Percentiles rank a stretch among this genome's conserved stretches.
These are phyloP conservation scores for Tillus elongatus DNA, from an alignment of 2,888 invertebrate species.

Conservation along the genomic window DNA sequence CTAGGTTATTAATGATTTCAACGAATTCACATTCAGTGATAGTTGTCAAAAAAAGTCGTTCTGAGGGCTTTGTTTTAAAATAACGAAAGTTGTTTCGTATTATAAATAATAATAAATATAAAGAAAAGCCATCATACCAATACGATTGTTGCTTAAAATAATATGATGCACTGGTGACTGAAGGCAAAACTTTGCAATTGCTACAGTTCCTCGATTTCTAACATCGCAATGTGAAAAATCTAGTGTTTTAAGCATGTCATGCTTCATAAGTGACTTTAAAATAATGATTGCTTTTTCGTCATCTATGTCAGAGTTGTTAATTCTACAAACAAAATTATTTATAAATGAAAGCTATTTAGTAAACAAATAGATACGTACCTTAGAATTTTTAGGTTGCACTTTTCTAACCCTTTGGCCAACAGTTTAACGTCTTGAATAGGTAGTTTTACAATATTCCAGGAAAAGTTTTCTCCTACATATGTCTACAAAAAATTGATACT, in stretches of 20 bases:
- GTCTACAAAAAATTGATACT: conserved; percentile 21
- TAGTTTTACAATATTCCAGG: conserved; percentile 30
- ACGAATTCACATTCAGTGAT: no score
- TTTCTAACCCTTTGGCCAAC: conserved; percentile 32
- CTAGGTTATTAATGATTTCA: no score
- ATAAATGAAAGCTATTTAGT: no score
- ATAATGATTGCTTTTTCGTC: conserved; percentile 30
- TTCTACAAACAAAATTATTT: conserved; percentile 23
- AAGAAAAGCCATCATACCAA: no score
- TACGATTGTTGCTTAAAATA: conserved; percentile 31
- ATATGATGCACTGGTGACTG: conserved; percentile 26
- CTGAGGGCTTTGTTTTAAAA: no score
- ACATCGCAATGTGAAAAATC: conserved; percentile 38
- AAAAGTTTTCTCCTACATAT: conserved; percentile 33
- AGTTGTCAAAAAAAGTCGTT: no score
- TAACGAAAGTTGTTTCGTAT: no score
- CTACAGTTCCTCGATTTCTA: conserved; percentile 29
- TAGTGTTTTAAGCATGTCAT: conserved; percentile 26
- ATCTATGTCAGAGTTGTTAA: conserved; percentile 34
- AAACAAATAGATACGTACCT: conserved; percentile 27
- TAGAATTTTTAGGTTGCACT: conserved; percentile 26
- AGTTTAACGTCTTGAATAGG: conserved; percentile 30
- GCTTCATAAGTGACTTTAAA: conserved; percentile 28
- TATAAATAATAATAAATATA: no score
- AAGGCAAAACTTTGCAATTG: conserved; percentile 29